Conservation (phyloP, 2,113 vertebrate genomes). For the Bungarus multicinctus region DNA sequence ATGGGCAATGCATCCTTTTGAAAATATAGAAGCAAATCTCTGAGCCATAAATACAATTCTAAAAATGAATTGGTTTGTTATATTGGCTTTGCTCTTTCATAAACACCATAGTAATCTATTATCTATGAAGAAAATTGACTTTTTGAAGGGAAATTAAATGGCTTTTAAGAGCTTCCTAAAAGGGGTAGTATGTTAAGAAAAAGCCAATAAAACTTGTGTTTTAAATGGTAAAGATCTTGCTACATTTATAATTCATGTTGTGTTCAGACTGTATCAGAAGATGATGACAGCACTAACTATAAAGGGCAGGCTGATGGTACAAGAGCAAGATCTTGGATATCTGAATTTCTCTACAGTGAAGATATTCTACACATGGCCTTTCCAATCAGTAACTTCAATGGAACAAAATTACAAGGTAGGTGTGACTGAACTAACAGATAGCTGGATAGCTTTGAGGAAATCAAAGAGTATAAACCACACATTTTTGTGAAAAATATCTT, state of each 20-base stretch:
- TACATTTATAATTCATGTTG: conserved; percentile 66
- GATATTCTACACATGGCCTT: conserved; percentile 35
- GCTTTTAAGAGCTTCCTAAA: conserved; percentile 72
- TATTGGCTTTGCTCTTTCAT: conserved; percentile 59
- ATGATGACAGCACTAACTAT: conserved; percentile 56
- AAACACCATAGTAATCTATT: conserved; percentile 69
- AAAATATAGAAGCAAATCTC: conserved; percentile 28
- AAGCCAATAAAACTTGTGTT: conserved; percentile 65
- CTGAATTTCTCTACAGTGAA: conserved; percentile 22
- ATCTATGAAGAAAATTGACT: conserved; percentile 73
- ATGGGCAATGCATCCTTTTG: conserved; percentile 12
- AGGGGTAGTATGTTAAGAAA: conserved; percentile 63
- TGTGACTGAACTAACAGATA: conserved; percentile 30
- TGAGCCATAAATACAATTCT: conserved; percentile 43
- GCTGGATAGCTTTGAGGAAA: not conserved
- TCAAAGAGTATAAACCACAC: not conserved
- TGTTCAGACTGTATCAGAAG: conserved; percentile 65
- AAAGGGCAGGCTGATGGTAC: conserved; percentile 37
- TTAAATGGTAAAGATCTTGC: conserved; percentile 64
- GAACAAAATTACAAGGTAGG: conserved; percentile 54
- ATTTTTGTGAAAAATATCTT: not conserved
- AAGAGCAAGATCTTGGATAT: conserved; percentile 29
- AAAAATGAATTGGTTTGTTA: conserved; percentile 44
- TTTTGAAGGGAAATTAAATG: conserved; percentile 72
- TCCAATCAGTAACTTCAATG: conserved; percentile 26